Evolutionary conservation across 2,888 invertebrate species (phyloP), one percentile per base, ranked within the genome.

Genomic region (Trimorus sp.): DNA sequence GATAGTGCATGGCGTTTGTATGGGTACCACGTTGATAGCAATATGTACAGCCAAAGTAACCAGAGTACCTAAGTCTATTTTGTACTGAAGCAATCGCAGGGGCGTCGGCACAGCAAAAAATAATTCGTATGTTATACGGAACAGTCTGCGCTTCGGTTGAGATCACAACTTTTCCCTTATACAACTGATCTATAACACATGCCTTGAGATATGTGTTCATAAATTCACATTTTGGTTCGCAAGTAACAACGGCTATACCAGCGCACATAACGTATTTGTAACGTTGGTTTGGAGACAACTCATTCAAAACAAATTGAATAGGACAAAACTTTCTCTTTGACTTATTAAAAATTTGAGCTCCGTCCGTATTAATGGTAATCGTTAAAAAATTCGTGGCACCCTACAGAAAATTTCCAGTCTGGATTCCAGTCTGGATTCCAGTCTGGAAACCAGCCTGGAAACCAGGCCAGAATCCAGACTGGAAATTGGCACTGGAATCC

Each of bases 61-160:
- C 70, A 42, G 49, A 51, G 38, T 40, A 70, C 16, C 48, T 16
- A 42, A 70, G 1, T 16, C 70, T 8, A 62, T 71, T 71, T 63
- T 71, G 71, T 26, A 71, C 59, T 40, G 15, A 9, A 60, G 59
- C 59, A 11, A 15, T 70, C 37, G 78, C 71, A 37, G 66, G 59
- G 8, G 78, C 66, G 66, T 78, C 78, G 14, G 60, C 53, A 45
- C 65, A 71, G 38, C 62, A 63, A 37, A 8, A 40, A 1, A 40
- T 1, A 9, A 40, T 7, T 40, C 7, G 2, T 1, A 40, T 9
- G 7, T 40, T 11, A 11, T 40, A 40, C 26, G 26, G 26, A 4
- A 26, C 4, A 26, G 26, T 26, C 4, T 26, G 1, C 4, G 2
- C 26, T 26, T 26, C 26, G 26, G 2, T 26, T 26, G 4, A 26